Evolutionary conservation across 1,140 invertebrate genomes (phyloP), one percentile per base, ranked within the genome.

Genomic region (Bombus pascuorum): DNA sequence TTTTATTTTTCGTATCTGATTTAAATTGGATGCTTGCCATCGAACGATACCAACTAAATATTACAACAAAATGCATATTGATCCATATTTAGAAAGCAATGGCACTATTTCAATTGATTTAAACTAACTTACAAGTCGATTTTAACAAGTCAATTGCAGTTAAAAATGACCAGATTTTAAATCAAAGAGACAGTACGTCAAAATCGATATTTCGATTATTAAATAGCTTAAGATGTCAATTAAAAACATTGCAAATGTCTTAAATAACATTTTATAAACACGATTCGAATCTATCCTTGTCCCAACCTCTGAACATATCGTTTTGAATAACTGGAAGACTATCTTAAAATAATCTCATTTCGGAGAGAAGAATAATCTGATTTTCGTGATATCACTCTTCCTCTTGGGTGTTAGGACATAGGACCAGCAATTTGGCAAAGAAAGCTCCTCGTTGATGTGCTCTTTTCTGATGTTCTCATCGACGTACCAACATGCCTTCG

Each of bases 401-500:
- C 85, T 84, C 83, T 94, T 95, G 1, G 95, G 95, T 5, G 89
- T 92, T 3, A 96, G 86, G 18, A 87, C 94, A 73, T 96, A 96
- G 6, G 85, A 90, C 96, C 96, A 96, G 15, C 93, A 91, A 90
- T 97, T 97, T 4, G 96, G 95, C 39, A 96, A 79, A 3, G 93
- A 89, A 0, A 97, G 86, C 18, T 96, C 95, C 37, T 92, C 90
- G 1, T 97, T 91, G 1, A 94, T 10, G 93, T 96, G 97, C 88
- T 97, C 95, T 32, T 96, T 94, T 8, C 96, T 92, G 12, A 96
- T 87, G 6, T 96, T 96, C 22, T 96, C 94, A 6, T 95, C 87
- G 6, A 98, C 97, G 83, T 96, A 96, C 97, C 97, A 98, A 87
- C 97, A 97, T 6, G 92, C 94, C 85, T 96, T 96, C 6, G 95